Evolutionary conservation across 2,113 vertebrate species (phyloP).

Genomic region (cattle (Bos taurus)): DNA sequence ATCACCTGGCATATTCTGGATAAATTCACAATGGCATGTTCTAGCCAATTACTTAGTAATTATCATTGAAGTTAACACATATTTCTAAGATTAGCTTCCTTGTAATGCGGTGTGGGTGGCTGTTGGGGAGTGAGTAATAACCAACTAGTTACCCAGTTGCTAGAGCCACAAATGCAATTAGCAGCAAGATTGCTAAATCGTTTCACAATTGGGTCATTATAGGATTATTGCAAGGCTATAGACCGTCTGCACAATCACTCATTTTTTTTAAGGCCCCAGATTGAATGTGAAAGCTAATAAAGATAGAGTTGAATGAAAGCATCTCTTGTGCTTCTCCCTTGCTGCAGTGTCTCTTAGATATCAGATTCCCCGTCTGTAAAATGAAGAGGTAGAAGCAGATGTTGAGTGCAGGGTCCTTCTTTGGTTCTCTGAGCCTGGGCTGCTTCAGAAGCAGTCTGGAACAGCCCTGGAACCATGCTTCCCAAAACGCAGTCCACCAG

Average conservation of each 20-base stretch:
- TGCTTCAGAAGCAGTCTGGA: neutral
- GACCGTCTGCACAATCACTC: neutral
- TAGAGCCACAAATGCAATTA: conserved; percentile 47
- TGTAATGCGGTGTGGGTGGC: neutral
- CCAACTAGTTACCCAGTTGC: conserved; percentile 48
- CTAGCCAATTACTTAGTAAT: conserved; percentile 67
- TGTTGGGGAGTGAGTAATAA: neutral
- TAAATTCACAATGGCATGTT: conserved; percentile 48
- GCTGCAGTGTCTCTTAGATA: neutral
- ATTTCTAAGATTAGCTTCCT: neutral
- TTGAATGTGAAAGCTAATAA: neutral
- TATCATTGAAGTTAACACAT: conserved; percentile 56
- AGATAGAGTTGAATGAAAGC: neutral
- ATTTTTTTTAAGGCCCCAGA: conserved; percentile 2
- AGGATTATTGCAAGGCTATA: conserved; percentile 9
- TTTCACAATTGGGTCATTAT: neutral
- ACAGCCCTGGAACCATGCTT: neutral
- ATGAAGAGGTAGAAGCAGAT: neutral
- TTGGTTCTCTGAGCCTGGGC: neutral
- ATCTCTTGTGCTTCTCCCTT: neutral
- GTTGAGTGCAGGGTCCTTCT: neutral
- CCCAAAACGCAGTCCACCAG: fast-evolving
- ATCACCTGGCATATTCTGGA: conserved; percentile 62
- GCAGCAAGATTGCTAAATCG: neutral
- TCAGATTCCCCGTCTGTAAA: conserved; percentile 1